Percentiles rank a stretch among this genome's conserved stretches.
These are phyloP conservation scores for Muntiacus muntjak DNA, from an alignment of 2,113 vertebrate genomes.

Conservation along the genomic window DNA sequence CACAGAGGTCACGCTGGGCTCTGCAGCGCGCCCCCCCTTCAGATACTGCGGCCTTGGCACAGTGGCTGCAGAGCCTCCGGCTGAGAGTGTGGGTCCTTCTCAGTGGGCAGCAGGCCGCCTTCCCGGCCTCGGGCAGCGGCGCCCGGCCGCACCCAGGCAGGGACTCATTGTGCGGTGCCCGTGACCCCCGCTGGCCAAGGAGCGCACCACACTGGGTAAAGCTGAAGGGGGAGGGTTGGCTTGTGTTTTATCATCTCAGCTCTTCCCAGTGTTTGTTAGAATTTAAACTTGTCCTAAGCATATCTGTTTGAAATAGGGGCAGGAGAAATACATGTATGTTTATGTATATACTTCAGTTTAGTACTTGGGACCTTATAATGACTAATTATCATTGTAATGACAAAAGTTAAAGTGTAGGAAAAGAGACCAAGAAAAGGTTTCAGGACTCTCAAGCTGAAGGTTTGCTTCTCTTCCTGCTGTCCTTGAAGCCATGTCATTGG, in stretches of 20 bases:
- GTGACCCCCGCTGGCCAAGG: not conserved
- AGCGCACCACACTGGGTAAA: not conserved
- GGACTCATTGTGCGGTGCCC: not conserved
- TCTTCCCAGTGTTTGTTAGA: not conserved
- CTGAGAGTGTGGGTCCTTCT: not conserved
- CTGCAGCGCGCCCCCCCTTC: not conserved
- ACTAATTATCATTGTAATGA: not conserved
- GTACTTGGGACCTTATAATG: not conserved
- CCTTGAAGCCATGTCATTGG: not conserved
- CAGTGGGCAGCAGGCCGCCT: not conserved
- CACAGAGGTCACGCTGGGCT: not conserved
- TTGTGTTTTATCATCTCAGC: not conserved
- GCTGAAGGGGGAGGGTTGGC: not conserved
- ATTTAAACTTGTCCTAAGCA: not conserved
- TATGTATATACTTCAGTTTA: not conserved
- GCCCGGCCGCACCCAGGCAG: not conserved
- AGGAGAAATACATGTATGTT: not conserved
- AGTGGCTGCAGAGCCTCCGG: not conserved
- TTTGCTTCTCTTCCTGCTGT: not conserved
- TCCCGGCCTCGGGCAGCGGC: not conserved
- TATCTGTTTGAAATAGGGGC: not conserved
- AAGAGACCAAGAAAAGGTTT: not conserved
- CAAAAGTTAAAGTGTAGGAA: not conserved
- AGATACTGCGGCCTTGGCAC: not conserved
- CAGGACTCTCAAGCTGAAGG: not conserved